Evolutionary conservation across 1,140 invertebrate genomes (phyloP).

Genomic region (Elymnias hypermnestra): DNA sequence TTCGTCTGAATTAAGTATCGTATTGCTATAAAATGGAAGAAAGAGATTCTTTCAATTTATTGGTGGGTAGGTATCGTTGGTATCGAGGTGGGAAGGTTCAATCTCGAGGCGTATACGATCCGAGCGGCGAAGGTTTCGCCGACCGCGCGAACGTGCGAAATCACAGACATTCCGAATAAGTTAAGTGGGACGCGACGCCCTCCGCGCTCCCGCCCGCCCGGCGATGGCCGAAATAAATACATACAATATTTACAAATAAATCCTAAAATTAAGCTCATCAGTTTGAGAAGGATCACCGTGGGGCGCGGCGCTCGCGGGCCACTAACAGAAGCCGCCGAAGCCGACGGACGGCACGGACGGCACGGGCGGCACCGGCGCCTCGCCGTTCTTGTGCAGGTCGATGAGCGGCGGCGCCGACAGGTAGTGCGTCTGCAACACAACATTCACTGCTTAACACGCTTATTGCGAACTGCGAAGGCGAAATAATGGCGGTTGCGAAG

Average conservation of each 20-base stretch:
- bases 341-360: constrained; percentile 68
- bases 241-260: constrained; percentile 72
- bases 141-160: constrained; percentile 4
- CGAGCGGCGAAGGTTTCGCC: constrained; percentile 17
- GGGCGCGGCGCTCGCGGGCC: constrained; percentile 12
- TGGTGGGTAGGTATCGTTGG: no score
- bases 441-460: no score
- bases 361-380: constrained; percentile 48
- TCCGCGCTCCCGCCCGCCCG: constrained; percentile 6
- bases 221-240: constrained; percentile 56
- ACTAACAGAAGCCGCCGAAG: constrained; percentile 74
- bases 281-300: constrained; percentile 45
- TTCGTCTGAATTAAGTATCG: no score
- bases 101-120: no score
- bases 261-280: constrained; percentile 67
- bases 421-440: constrained; percentile 4
- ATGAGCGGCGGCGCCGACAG: constrained; percentile 58
- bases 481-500: no score
- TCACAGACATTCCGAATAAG: constrained; percentile 23
- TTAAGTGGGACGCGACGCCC: constrained; percentile 24
- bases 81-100: no score
- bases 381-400: constrained; percentile 68
- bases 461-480: no score
- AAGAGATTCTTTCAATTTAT: no score
- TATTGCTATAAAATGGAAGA: no score